Base-by-base conservation (phyloP, 1,140 invertebrate genomes). In the Diorhabda sublineata region DNA sequence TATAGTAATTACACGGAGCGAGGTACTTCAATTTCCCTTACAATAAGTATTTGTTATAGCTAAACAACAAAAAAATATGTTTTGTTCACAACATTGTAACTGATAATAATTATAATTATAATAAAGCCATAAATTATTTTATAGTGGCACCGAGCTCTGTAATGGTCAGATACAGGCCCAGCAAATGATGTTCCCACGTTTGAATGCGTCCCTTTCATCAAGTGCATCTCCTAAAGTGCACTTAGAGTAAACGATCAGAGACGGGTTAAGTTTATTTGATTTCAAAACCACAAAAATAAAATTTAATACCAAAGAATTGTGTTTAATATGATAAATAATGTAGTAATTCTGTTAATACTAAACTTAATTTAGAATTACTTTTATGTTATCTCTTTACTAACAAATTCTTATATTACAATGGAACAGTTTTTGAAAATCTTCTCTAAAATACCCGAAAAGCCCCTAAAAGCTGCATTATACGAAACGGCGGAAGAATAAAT, bases 401-500 rank as follows among this genome's bases (percentile, higher is more conserved):
- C n/a, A n/a, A 56, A 56, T n/a, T 7, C 6, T 7, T 1, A 6
- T 56, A n/a, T 56, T 6, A n/a, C 52, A n/a, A n/a, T n/a, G n/a
- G 6, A 7, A 6, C 6, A 60, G 58, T 42, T 8, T 11, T 62
- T 44, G 47, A 3, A 60, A 60, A n/a, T 9, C 4, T 9, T 2
- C 26, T 45, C 45, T 41, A 45, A 64, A 64, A 64, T 56, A 64
- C 3, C 63, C 11, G 6, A 56, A 26, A 60, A 42, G 6, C 42
- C 2, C 63, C 3, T 41, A 52, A 64, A n/a, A 64, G 8, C 56
- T 47, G 26, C 41, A 56, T 42, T 42, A n/a, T 62, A 57, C 52
- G 52, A 56, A 64, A 42, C 45, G 9, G 43, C 43, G 61, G 26
- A 57, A n/a, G 63, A 64, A 64, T 64, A 64, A 64, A 64, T 64